A percentile compares a stretch with the other conserved stretches of the same genome.
phyloP scores from a whole-genome alignment of 2,797 vertebrate genomes.

The Myotis pilosus region DNA sequence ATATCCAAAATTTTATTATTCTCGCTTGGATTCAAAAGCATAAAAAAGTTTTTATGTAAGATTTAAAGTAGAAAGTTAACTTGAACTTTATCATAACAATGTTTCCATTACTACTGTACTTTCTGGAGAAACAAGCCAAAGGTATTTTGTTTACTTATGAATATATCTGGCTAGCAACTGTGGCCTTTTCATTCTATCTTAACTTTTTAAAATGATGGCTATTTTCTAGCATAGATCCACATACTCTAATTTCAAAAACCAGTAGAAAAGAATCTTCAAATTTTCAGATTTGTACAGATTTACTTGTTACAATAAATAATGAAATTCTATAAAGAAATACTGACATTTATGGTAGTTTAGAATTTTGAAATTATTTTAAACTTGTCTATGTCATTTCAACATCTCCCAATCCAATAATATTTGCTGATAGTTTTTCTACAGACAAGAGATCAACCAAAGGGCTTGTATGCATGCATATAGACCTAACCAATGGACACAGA shows the following conservation, averaged over 20 bases:
- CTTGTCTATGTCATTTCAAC: neutral
- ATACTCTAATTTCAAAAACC: neutral
- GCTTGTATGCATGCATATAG: no score
- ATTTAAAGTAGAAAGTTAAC: neutral
- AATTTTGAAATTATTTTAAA: neutral
- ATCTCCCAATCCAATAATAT: neutral
- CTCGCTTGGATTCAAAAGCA: neutral
- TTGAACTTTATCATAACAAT: neutral
- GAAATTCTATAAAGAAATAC: neutral
- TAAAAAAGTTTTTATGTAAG: neutral
- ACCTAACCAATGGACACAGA: no score
- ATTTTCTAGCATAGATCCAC: neutral
- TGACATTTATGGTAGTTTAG: neutral
- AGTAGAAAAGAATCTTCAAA: neutral
- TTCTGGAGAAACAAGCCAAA: neutral
- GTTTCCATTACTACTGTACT: neutral
- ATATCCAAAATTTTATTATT: neutral
- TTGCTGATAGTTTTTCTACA: neutral
- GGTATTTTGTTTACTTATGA: neutral
- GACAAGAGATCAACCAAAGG: neutral
- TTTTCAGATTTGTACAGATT: neutral
- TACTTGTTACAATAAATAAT: neutral
- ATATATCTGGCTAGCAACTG: neutral
- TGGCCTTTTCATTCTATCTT: neutral
- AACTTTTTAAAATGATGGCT: neutral